Conservation (phyloP, 2,888 invertebrate species). For the Tolmerus cingulatus region DNA sequence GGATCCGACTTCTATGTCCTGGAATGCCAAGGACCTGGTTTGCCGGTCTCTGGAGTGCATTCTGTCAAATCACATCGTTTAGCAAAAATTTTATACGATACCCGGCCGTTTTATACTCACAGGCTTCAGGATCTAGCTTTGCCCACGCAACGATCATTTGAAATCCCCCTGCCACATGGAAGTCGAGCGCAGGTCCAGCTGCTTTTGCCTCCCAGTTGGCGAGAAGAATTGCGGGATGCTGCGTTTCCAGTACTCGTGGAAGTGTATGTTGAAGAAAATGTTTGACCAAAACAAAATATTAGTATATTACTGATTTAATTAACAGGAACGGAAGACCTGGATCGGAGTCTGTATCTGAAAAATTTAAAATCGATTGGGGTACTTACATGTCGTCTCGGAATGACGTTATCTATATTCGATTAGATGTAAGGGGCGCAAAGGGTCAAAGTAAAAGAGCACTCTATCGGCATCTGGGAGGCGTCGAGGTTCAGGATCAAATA, state of each 20-base stretch:
- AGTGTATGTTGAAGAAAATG: no score
- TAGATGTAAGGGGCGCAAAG: conserved; percentile 88
- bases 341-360: conserved; percentile 87
- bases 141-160: conserved; percentile 82
- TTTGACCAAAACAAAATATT: neutral
- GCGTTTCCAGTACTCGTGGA: conserved; percentile 89
- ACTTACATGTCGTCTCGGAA: conserved; percentile 91
- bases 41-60: conserved; percentile 83
- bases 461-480: conserved; percentile 84
- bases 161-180: conserved; percentile 86
- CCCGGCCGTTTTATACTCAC: conserved; percentile 71
- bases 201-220: conserved; percentile 86
- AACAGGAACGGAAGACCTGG: conserved; percentile 90
- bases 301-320: neutral
- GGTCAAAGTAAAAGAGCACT: conserved; percentile 83
- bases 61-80: conserved; percentile 78
- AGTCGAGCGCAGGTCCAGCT: conserved; percentile 88
- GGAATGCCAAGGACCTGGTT: conserved; percentile 90
- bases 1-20: conserved; percentile 73
- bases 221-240: conserved; percentile 84
- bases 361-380: conserved; percentile 88
- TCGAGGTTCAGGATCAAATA: conserved; percentile 92
- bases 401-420: conserved; percentile 87
- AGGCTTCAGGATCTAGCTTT: conserved; percentile 80
- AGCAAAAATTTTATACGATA: conserved; percentile 79